Evolutionary conservation across 2,888 invertebrate genomes (phyloP), one percentile per base, ranked within the genome.

Genomic region (Macaria liturata): DNA sequence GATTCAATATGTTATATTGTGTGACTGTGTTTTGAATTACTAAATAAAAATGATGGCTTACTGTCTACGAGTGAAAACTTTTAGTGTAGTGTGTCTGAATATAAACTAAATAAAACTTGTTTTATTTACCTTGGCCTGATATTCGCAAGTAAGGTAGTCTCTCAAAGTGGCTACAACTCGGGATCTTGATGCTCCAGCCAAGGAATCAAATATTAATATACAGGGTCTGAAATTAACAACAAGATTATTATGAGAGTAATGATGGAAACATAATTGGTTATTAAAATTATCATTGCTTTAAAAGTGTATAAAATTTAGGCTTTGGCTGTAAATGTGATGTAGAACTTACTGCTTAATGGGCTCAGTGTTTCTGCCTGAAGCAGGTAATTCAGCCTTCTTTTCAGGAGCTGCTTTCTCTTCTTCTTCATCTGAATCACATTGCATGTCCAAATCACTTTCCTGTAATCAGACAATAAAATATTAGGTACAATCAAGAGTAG

Each of bases 151-250:
- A 55, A 98, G 93, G 86, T 98, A 99, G 82, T 98, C 98, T 64
- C 98, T 93, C 59, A 99, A 90, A 0, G 97, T 98, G 7, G 97
- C 96, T 20, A 97, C 97, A 20, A 98, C 97, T 61, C 97, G 93
- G 42, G 95, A 94, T 74, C 98, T 93, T 46, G 96, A 95, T 3
- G 96, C 95, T 6, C 96, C 95, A 67, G 96, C 95, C 73, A 99
- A 88, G 0, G 99, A 99, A 88, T 99, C 99, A 84, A 99, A 98
- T 77, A 99, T 97, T 61, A 99, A 90, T 76, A 99, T 98, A 81
- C 98, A 97, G 0, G 98, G 98, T 74, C 97, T 97, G 91, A 63
- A 94, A 94, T 49, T 9, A 37, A 37, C 34, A 37, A 37, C 34
- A 37, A 37, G 4, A 37, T 37, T 37, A 37, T 20, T 20, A 20